Conservation (phyloP, 2,113 vertebrate species). For the Archocentrus centrarchus region DNA sequence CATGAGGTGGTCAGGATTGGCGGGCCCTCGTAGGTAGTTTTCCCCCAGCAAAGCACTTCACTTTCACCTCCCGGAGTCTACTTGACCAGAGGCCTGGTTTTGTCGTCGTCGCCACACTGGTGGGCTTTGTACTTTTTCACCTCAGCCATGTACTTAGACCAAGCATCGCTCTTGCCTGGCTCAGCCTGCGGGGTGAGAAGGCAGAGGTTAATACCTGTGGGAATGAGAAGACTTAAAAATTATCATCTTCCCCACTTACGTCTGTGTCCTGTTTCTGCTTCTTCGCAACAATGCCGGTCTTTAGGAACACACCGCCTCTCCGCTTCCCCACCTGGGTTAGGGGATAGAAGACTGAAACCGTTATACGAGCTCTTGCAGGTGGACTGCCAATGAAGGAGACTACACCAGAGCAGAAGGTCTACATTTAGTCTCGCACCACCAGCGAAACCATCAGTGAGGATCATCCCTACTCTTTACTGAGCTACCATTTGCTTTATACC, state of each 20-base stretch:
- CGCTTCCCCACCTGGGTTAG: conserved; percentile 98
- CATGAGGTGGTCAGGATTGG: conserved; percentile 41
- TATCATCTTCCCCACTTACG: conserved; percentile 66
- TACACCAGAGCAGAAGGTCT: conserved; percentile 84
- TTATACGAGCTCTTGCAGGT: conserved; percentile 87
- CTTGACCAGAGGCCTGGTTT: conserved; percentile 95
- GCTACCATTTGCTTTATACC: conserved; percentile 22
- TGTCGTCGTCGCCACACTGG: conserved; percentile 96
- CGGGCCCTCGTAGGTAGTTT: conserved; percentile 7
- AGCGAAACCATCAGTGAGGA: conserved; percentile 51
- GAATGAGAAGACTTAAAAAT: background rate
- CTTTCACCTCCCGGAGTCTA: conserved; percentile 65
- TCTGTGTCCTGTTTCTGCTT: conserved; percentile 92
- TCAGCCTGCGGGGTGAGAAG: conserved; percentile 75
- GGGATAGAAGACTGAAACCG: conserved; percentile 97
- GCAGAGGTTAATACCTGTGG: background rate
- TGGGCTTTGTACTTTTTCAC: conserved; percentile 99
- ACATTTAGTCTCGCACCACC: conserved; percentile 72
- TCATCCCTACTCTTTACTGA: conserved; percentile 47
- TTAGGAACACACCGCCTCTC: conserved; percentile 95
- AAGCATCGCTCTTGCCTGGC: conserved; percentile 92
- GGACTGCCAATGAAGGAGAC: conserved; percentile 86
- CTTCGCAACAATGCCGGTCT: conserved; percentile 97
- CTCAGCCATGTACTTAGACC: conserved; percentile 97
- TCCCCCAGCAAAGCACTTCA: conserved; percentile 6